phyloP scores from a whole-genome alignment of 2,113 vertebrate species.

The Spizaetus ornatus region DNA sequence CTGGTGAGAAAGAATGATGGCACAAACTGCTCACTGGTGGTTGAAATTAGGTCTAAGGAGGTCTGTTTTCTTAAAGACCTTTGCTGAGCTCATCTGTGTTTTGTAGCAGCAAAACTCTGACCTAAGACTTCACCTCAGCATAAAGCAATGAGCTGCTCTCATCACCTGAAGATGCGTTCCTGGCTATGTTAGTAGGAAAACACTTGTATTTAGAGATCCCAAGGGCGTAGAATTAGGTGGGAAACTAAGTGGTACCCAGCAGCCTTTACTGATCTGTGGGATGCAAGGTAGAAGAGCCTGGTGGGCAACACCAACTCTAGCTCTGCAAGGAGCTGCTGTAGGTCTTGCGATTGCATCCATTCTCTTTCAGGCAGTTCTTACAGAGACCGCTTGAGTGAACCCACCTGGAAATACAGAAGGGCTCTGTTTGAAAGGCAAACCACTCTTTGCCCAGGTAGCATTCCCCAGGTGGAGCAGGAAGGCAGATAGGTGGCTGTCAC shows the following conservation, averaged over 20 bases:
- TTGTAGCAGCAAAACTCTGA: background rate
- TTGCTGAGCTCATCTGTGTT: conserved; percentile 29
- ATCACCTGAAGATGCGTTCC: background rate
- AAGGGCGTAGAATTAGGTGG: background rate
- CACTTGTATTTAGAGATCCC: background rate
- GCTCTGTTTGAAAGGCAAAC: background rate
- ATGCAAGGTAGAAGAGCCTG: background rate
- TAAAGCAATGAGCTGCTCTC: background rate
- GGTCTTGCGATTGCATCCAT: too few species aligned
- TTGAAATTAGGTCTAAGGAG: background rate
- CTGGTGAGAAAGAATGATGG: conserved; percentile 7
- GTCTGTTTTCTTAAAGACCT: conserved; percentile 7
- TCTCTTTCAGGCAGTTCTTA: background rate
- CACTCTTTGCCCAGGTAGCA: background rate
- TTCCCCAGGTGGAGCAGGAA: background rate
- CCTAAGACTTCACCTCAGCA: background rate
- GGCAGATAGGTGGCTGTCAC: background rate
- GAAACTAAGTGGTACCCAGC: background rate
- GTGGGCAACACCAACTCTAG: background rate
- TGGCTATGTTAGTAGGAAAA: background rate
- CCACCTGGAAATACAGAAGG: background rate
- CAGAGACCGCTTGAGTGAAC: background rate
- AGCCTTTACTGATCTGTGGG: background rate
- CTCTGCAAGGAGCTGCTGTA: background rate
- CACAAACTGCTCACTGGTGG: background rate